A percentile compares a stretch with the other conserved stretches of the same genome.
Conservation (phyloP, 2,888 invertebrate species). For the Eretmocerus hayati region DNA sequence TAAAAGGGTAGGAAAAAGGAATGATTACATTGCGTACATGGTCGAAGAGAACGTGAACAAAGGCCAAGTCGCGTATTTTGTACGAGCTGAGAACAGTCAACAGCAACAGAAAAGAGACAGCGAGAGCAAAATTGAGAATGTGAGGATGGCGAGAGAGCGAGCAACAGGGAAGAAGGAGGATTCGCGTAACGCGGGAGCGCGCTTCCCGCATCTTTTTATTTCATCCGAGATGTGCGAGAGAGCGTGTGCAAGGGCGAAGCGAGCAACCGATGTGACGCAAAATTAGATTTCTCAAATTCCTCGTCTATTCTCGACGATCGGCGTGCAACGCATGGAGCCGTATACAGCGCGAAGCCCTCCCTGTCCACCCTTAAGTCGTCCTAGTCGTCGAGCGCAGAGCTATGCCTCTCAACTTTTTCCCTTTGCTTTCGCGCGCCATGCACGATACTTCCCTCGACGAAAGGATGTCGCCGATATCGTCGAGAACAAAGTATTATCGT, state of each 20-base stretch:
- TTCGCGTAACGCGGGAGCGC: constrained; percentile 3
- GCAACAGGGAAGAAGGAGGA: neutral
- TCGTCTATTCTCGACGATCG: constrained; percentile 14
- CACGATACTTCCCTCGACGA: too few species aligned
- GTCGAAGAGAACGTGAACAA: constrained; percentile 7
- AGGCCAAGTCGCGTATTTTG: constrained; percentile 3
- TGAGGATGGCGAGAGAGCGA: constrained; percentile 4
- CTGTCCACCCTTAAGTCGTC: too few species aligned
- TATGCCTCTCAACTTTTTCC: neutral
- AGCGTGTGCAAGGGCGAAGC: neutral
- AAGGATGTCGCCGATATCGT: too few species aligned
- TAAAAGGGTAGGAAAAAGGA: constrained; percentile 1
- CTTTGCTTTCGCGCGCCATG: neutral
- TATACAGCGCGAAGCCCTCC: too few species aligned
- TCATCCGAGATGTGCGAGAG: neutral
- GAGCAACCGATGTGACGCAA: constrained; percentile 11
- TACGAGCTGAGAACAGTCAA: constrained; percentile 1
- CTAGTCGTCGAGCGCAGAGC: neutral
- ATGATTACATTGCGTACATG: neutral
- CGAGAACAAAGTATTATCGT: too few species aligned
- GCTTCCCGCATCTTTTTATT: constrained; percentile 7
- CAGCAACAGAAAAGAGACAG: neutral
- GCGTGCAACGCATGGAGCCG: neutral
- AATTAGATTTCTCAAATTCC: constrained; percentile 24
- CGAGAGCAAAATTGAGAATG: too few species aligned